Percentiles rank a stretch among this genome's conserved stretches.
phyloP scores from a whole-genome alignment of 53 echinoderm and acorn worm genomes.

The Luidia sarsii region DNA sequence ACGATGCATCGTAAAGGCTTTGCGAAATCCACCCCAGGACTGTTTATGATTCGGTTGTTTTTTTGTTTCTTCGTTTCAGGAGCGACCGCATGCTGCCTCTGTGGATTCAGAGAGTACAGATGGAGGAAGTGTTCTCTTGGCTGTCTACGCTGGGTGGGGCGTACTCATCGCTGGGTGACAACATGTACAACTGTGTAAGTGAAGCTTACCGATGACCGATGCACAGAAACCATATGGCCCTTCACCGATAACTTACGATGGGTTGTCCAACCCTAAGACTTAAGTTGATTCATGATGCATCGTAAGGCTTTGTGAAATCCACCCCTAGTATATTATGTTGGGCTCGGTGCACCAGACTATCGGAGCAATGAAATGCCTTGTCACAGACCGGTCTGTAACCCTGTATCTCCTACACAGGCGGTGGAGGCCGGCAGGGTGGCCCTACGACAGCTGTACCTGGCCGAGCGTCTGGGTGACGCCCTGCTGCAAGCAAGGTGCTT shows the following conservation, averaged over 20 bases:
- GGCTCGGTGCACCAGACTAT: too few relatives aligned
- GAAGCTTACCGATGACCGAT: too few relatives aligned
- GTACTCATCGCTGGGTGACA: conserved; percentile 85
- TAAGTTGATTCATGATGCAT: too few relatives aligned
- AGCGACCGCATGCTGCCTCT: conserved; percentile 80
- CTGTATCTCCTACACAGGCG: conserved; percentile 63
- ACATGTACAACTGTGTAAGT: conserved; percentile 80
- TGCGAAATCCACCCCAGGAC: too few relatives aligned
- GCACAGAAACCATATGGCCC: too few relatives aligned
- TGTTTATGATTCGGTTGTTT: too few relatives aligned
- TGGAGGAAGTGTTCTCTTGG: conserved; percentile 97
- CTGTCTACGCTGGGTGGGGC: conserved; percentile 95
- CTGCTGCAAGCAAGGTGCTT: conserved; percentile 69
- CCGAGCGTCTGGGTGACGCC: conserved; percentile 75
- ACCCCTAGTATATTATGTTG: too few relatives aligned
- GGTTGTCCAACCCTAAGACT: too few relatives aligned
- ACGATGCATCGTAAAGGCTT: too few relatives aligned
- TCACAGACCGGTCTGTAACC: not conserved
- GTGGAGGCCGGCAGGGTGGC: conserved; percentile 80
- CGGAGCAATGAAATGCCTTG: too few relatives aligned
- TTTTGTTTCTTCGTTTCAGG: conserved; percentile 42
- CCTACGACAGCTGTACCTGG: conserved; percentile 72
- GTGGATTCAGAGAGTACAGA: conserved; percentile 60
- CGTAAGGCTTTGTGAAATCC: too few relatives aligned
- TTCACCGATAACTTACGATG: too few relatives aligned